Percentiles rank a stretch among this genome's conserved stretches.
phyloP scores from a whole-genome alignment of 2,888 invertebrate genomes.

The Spatulosminthurus flaviceps region DNA sequence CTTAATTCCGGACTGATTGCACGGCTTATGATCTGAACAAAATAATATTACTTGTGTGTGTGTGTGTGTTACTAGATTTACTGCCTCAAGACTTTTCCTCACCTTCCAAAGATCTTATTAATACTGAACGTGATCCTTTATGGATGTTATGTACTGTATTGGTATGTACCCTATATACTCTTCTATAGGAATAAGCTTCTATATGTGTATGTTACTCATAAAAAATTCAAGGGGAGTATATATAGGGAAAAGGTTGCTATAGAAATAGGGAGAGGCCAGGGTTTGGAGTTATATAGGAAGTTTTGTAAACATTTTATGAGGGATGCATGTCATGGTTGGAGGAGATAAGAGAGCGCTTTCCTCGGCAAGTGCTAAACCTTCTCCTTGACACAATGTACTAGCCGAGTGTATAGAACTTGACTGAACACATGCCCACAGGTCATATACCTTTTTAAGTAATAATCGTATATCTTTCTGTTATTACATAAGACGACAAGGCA shows the following conservation, averaged over 20 bases:
- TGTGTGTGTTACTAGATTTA: constrained; percentile 32
- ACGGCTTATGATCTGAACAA: constrained; percentile 37
- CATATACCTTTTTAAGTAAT: constrained; percentile 19
- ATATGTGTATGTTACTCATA: too few species aligned
- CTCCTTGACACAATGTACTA: neutral
- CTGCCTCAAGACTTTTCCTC: constrained; percentile 45
- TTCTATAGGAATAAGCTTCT: too few species aligned
- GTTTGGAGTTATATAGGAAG: too few species aligned
- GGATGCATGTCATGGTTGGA: too few species aligned
- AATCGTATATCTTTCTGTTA: constrained; percentile 14
- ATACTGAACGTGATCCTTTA: constrained; percentile 14
- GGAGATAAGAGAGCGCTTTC: too few species aligned
- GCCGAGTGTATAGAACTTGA: neutral
- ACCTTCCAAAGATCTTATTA: constrained; percentile 18
- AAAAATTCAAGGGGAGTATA: too few species aligned
- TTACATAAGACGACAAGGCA: constrained; percentile 18
- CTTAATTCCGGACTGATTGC: constrained; percentile 37
- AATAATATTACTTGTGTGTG: constrained; percentile 36
- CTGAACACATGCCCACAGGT: constrained; percentile 21
- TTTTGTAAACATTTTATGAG: too few species aligned
- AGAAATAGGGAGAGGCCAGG: too few species aligned
- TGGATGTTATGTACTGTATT: too few species aligned
- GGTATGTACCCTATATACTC: too few species aligned
- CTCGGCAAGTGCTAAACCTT: too few species aligned
- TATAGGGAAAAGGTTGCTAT: too few species aligned